A percentile compares a stretch with the other conserved stretches of the same genome.
Evolutionary conservation across 1,140 invertebrate species (phyloP).

Genomic region (Drosophila nebulosa): DNA sequence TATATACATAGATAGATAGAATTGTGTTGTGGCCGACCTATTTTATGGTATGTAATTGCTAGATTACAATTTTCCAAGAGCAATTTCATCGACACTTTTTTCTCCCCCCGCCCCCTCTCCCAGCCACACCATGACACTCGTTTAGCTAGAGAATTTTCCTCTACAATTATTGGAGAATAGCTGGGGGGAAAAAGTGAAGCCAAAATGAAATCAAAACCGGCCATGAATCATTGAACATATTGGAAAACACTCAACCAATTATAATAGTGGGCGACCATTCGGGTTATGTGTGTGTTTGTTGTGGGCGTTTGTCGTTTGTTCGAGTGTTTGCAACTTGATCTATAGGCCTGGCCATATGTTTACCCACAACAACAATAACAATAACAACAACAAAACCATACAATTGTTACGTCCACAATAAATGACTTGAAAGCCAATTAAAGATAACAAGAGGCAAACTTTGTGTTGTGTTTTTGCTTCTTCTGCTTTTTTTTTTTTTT

Average conservation of each 20-base stretch:
- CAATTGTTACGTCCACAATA: slow-evolving; percentile 51
- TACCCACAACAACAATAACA: slow-evolving; percentile 11
- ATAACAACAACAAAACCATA: slow-evolving; percentile 25
- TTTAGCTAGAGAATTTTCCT: neutral
- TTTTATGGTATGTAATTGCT: slow-evolving; percentile 3
- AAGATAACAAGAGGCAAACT: slow-evolving; percentile 65
- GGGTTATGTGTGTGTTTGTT: slow-evolving; percentile 5
- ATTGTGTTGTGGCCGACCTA: neutral
- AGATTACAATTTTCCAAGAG: slow-evolving; percentile 5
- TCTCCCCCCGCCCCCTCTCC: neutral
- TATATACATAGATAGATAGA: neutral
- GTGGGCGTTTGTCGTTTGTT: slow-evolving; percentile 18
- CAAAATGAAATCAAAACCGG: slow-evolving; percentile 60
- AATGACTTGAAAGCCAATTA: slow-evolving; percentile 73
- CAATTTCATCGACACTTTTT: slow-evolving; percentile 13
- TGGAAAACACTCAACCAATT: slow-evolving; percentile 54
- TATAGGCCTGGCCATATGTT: slow-evolving; percentile 47
- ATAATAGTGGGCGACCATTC: slow-evolving; percentile 36
- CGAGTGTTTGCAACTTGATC: slow-evolving; percentile 46
- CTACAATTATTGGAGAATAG: neutral
- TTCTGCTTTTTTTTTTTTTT: neutral
- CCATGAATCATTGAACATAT: slow-evolving; percentile 69
- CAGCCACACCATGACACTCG: neutral
- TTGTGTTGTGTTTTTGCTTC: neutral
- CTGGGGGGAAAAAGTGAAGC: neutral